phyloP scores from a whole-genome alignment of 2,113 vertebrate genomes.

The Ictidomys tridecemlineatus region DNA sequence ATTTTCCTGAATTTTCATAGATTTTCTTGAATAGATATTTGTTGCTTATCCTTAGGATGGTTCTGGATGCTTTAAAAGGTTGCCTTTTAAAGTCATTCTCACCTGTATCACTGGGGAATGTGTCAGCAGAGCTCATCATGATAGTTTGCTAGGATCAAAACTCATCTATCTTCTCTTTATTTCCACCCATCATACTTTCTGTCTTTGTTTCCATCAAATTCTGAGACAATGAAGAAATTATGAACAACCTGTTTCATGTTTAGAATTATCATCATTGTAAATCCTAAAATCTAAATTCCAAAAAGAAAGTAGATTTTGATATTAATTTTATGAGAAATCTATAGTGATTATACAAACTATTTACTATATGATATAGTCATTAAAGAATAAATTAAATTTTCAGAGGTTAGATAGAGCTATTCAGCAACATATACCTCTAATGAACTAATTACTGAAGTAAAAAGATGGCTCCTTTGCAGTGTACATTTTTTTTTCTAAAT shows the following conservation, averaged over 20 bases:
- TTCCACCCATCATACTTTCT: not conserved
- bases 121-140: not conserved
- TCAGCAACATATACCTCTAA: constrained; percentile 68
- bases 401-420: constrained; percentile 70
- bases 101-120: not conserved
- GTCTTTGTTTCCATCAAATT: not conserved
- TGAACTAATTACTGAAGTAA: constrained; percentile 80
- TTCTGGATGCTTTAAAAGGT: not conserved
- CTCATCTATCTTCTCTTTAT: not conserved
- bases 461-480: constrained; percentile 70
- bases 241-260: not conserved
- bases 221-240: not conserved
- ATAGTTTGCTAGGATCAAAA: not conserved
- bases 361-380: constrained; percentile 52
- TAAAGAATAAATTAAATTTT: constrained; percentile 78
- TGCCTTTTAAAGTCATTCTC: not conserved
- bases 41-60: not conserved
- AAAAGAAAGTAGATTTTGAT: constrained; percentile 52
- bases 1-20: not conserved
- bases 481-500: constrained; percentile 73
- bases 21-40: not conserved
- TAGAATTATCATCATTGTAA: not conserved
- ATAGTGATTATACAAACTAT: constrained; percentile 40
- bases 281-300: not conserved
- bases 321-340: constrained; percentile 43